Evolutionary conservation across 1,140 invertebrate genomes (phyloP), one percentile per base, ranked within the genome.

Genomic region (Trachymyrmex septentrionalis): DNA sequence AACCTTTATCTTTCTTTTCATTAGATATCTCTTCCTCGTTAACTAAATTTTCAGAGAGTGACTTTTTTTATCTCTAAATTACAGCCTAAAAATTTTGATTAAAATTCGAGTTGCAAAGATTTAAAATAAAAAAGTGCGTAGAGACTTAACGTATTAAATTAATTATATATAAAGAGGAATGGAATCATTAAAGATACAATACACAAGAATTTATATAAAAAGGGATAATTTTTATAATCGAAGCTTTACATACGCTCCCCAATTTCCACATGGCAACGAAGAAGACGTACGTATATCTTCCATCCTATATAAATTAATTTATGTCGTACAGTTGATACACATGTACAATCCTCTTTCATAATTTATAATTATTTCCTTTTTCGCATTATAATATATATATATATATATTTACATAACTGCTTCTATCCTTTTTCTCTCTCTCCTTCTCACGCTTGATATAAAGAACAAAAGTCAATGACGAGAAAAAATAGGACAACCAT

Each of bases 191-290:
- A 57, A 38, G 14, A 16, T 34, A 48, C 27, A 53, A 85, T 44
- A 66, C 59, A 64, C 30, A 0, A 21, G 4, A 53, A 10, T 86
- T 71, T 86, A 69, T 57, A 69, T 57, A 78, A 91, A 91, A 92
- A 92, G 87, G 91, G 90, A 93, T 92, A 88, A 90, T 92, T 91
- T 94, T 94, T 94, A 94, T 94, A 93, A 91, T 92, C 88, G 86
- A 92, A 91, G 90, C 90, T 93, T 93, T 71, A 94, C 92, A 94
- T 89, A 86, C 50, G 64, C 53, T 48, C 72, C 57, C 19, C 44
- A 24, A 71, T 48, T 78, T 61, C 66, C 57, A 34, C 61, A 61
- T 48, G 44, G 67, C 38, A n/a, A 84, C 59, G n/a, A 57, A 67
- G 73, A 76, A 86, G 55, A 88, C 63, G 67, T 89, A 78, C 85